Base-by-base conservation (phyloP, 2,888 invertebrate species). In the Volucella inflata region DNA sequence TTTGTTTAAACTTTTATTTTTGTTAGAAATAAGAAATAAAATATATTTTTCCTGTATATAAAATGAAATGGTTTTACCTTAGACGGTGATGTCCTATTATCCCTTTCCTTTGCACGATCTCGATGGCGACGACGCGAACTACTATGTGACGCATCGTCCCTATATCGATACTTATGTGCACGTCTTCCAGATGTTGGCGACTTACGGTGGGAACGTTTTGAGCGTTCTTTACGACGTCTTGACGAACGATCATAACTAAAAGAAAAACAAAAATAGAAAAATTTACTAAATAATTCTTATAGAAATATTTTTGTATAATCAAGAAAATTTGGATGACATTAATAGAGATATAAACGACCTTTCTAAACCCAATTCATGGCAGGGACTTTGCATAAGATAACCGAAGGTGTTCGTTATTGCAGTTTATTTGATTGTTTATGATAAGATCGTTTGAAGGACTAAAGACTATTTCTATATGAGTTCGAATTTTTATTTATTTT, bases 131-230 rank as follows among this genome's bases (percentile, higher is more conserved):
- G 90, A 67, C 91, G 89, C 70, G 92, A 91, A 88, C 90, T 92
- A 72, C 91, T 92, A 85, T 92, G 90, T 48, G 92, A 92, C 74
- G 91, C 89, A 84, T 91, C 91, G 87, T 91, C 91, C 90, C 91
- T 91, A 89, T 93, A 92, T 88, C 94, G 93, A 89, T 94, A 93
- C 80, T 94, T 93, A 91, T 96, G 95, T 90, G 95, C 94, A 90
- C 96, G 95, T 88, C 96, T 94, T 90, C 95, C 95, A 90, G 95
- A 95, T 89, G 95, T 95, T 87, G 95, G 95, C 87, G 96, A 96
- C 88, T 97, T 96, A 91, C 97, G 95, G 88, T 96, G 95, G 90
- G 96, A 96, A 89, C 97, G 95, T 93, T 97, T 97, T 92, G 96
- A 97, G 88, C 97, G 95, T 90, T 96, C 94, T 95, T 96, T 93